phyloP scores from a whole-genome alignment of 2,888 invertebrate genomes.

The Drosophila suboccidentalis region DNA sequence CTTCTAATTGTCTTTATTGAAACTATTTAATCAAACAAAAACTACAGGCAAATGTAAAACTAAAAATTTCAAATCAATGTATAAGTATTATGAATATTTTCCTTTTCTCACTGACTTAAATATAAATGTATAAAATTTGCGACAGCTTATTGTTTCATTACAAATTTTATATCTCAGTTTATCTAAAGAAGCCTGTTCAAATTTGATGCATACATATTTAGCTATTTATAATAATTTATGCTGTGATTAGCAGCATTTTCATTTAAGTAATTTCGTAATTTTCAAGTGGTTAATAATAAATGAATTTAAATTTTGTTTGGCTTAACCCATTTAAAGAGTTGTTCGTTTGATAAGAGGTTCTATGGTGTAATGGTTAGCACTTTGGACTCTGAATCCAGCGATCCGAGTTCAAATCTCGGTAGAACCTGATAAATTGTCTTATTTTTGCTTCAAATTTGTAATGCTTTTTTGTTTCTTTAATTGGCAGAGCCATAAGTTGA shows the following conservation, averaged over 20 bases:
- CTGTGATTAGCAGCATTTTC: background rate
- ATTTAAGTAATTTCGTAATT: too few species aligned
- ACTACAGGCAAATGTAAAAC: too few species aligned
- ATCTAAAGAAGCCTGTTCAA: too few species aligned
- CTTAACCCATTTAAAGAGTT: background rate
- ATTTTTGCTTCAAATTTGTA: background rate
- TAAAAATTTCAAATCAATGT: too few species aligned
- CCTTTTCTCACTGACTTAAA: too few species aligned
- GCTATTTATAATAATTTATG: background rate
- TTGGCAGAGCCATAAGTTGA: constrained; percentile 30
- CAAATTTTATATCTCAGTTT: too few species aligned
- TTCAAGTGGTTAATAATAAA: background rate
- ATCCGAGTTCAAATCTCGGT: constrained; percentile 86
- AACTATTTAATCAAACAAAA: too few species aligned
- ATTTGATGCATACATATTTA: too few species aligned
- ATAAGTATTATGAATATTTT: too few species aligned
- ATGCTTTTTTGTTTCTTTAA: constrained; percentile 4
- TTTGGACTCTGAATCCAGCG: constrained; percentile 86
- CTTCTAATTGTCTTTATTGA: too few species aligned
- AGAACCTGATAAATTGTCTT: constrained; percentile 78
- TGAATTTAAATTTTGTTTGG: background rate
- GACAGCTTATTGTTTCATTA: too few species aligned
- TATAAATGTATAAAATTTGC: too few species aligned
- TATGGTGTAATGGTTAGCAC: constrained; percentile 86
- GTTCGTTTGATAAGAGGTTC: constrained; percentile 65